Conservation (phyloP, 2,888 invertebrate genomes). For the Gibbula magus region DNA sequence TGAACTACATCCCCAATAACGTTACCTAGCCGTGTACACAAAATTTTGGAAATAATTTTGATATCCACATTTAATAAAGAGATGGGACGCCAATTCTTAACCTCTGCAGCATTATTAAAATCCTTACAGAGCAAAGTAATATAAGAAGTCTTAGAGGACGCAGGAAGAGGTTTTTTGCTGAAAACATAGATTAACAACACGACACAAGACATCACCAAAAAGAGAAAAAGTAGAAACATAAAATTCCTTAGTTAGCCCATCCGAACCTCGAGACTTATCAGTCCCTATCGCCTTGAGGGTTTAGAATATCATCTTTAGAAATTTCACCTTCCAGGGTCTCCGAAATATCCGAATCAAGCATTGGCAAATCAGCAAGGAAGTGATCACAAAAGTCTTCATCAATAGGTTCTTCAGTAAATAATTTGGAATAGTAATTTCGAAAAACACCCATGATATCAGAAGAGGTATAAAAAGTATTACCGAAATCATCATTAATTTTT, state of each 20-base stretch:
- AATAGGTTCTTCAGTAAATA: not conserved
- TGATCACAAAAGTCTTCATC: not conserved
- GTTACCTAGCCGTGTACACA: no score
- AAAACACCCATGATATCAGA: constrained; percentile 13
- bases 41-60: no score
- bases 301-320: not conserved
- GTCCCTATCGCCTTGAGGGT: constrained; percentile 14
- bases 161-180: constrained; percentile 24
- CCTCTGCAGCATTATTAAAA: constrained; percentile 22
- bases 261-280: constrained; percentile 42
- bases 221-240: constrained; percentile 35
- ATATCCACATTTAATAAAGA: no score
- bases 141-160: constrained; percentile 27
- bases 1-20: no score
- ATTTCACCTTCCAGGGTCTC: not conserved
- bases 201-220: constrained; percentile 28
- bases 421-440: not conserved
- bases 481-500: not conserved
- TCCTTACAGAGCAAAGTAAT: constrained; percentile 47
- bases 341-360: not conserved
- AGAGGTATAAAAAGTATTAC: not conserved
- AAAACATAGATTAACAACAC: constrained; percentile 29
- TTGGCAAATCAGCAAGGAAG: constrained; percentile 24
- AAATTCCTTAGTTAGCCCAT: constrained; percentile 46
- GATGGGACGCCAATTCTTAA: constrained; percentile 46